Evolutionary conservation across 2,797 vertebrate species (phyloP).

Genomic region (Anas capensis): DNA sequence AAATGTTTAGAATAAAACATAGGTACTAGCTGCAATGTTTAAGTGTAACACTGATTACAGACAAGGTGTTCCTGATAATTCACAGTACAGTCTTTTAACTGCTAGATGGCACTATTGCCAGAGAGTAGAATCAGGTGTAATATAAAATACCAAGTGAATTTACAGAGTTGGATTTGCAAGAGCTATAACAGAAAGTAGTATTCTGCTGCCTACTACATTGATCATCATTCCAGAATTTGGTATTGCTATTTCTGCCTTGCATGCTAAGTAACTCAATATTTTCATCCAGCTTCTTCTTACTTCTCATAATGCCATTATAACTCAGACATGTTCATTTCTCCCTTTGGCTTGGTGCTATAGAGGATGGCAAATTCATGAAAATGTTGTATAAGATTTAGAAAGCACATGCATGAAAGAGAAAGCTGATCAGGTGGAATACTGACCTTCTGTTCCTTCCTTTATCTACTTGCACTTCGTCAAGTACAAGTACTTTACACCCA

Average conservation of each 20-base stretch:
- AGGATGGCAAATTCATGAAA: neutral
- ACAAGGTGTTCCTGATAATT: neutral
- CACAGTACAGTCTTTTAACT: conserved; percentile 63
- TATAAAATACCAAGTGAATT: neutral
- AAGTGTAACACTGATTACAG: neutral
- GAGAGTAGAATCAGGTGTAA: conserved; percentile 16
- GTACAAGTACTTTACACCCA: no score
- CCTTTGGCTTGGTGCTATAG: neutral
- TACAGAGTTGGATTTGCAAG: neutral
- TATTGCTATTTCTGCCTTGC: neutral
- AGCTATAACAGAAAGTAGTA: neutral
- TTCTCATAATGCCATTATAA: neutral
- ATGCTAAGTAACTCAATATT: neutral
- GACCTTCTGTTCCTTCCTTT: neutral
- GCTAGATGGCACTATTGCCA: conserved; percentile 77
- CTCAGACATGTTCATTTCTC: neutral
- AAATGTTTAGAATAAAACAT: neutral
- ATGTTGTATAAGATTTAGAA: neutral
- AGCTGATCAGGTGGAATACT: neutral
- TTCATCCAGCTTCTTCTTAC: neutral
- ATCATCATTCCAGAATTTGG: neutral
- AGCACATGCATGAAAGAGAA: neutral
- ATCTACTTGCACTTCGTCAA: neutral
- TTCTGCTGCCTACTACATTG: neutral
- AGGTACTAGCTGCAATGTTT: no score